Conservation (phyloP, 2,888 invertebrate genomes). For the Dione juno region DNA sequence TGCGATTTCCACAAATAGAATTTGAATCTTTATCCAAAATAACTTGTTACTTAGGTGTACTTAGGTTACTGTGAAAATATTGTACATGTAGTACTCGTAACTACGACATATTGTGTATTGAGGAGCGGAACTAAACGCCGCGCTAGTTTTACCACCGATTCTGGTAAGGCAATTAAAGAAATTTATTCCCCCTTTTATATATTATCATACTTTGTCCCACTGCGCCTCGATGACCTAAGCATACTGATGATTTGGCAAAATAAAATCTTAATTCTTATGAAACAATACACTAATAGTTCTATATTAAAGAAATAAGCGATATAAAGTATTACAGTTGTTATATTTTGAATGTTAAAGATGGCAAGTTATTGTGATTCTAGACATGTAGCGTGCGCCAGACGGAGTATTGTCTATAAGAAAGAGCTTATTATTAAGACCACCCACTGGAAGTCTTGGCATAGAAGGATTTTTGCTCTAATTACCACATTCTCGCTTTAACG, state of each 20-base stretch:
- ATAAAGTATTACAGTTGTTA: slow-evolving; percentile 12
- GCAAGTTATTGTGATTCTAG: slow-evolving; percentile 26
- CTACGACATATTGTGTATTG: too few species aligned
- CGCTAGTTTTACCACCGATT: too few species aligned
- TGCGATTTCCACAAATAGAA: too few species aligned
- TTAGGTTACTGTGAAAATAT: too few species aligned
- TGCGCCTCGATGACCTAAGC: background rate
- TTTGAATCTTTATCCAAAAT: too few species aligned
- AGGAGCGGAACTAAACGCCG: too few species aligned
- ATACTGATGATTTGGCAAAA: background rate
- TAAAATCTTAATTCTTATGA: background rate
- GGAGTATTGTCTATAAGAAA: slow-evolving; percentile 25
- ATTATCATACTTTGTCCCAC: too few species aligned
- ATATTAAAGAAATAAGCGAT: slow-evolving; percentile 10
- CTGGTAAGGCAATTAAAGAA: too few species aligned
- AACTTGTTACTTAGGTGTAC: too few species aligned
- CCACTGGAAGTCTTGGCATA: slow-evolving; percentile 18
- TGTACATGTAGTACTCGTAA: too few species aligned
- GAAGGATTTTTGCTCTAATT: slow-evolving; percentile 20
- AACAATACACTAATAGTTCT: background rate
- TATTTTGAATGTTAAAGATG: slow-evolving; percentile 30
- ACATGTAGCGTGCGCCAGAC: slow-evolving; percentile 23
- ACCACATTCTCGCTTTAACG: background rate
- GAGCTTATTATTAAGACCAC: slow-evolving; percentile 23
- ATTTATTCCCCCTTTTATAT: too few species aligned